These are phyloP conservation scores for Phyllostomus discolor DNA, from an alignment of 2,113 vertebrate species.

Conservation along the genomic window DNA sequence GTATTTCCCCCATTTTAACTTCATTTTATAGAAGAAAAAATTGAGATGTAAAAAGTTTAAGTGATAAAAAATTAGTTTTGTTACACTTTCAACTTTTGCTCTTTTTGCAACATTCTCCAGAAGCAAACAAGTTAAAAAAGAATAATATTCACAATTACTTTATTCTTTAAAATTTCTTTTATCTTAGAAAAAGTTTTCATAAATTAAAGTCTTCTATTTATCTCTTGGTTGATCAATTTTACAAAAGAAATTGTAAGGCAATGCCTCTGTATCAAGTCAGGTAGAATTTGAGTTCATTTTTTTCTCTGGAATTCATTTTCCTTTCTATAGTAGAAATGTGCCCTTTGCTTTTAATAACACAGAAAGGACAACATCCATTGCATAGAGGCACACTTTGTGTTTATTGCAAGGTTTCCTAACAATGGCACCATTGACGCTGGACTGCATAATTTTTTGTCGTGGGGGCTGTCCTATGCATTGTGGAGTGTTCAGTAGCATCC, in stretches of 20 bases:
- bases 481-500: background rate
- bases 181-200: background rate
- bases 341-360: conserved; percentile 25
- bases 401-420: background rate
- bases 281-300: background rate
- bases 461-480: background rate
- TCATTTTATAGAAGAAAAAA: background rate
- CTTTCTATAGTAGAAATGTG: background rate
- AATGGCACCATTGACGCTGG: background rate
- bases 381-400: background rate
- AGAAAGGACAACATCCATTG: background rate
- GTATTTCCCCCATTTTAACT: background rate
- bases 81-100: background rate
- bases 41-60: background rate
- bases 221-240: background rate
- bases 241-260: background rate
- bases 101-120: background rate
- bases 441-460: background rate
- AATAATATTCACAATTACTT: background rate
- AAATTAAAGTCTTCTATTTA: background rate
- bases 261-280: background rate
- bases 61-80: background rate
- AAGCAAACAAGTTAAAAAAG: background rate
- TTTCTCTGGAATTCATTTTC: conserved; percentile 19
- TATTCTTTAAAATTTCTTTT: background rate